Evolutionary conservation across 2,888 invertebrate genomes (phyloP), one percentile per base, ranked within the genome.

Genomic region (Hypercompe scribonia): DNA sequence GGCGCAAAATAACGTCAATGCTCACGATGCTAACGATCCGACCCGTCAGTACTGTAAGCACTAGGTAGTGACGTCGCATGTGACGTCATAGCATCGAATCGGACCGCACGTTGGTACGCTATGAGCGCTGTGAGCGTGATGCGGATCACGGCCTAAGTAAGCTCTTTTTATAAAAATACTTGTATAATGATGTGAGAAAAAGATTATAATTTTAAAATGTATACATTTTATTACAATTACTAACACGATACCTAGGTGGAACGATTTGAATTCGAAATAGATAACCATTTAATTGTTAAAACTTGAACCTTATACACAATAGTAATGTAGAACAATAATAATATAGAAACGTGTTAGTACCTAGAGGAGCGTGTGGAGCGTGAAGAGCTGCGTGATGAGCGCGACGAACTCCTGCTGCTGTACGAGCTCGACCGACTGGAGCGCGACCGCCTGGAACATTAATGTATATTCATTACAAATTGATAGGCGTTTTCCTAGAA

Each of bases 361-460:
- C 95, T 93, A 21, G 95, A 95, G 0, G 96, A 96, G 69, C 96
- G 95, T 1, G 96, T 96, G 21, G 96, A 96, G 33, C 96, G 86
- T 0, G 94, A 94, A 0, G 93, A 89, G 71, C 90, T 91, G 69
- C 94, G 92, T 0, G 93, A 91, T 0, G 94, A 93, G 2, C 94
- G 87, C 0, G 94, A 94, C 21, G 94, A 94, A 73, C 96, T 96
- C 58, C 96, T 93, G 84, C 94, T 96, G 88, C 93, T 95, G 90
- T 96, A 96, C 8, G 97, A 96, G 81, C 96, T 96, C 70, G 94
- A 95, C 10, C 95, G 92, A 68, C 91, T 91, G 15, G 95, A 94
- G 2, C 93, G 92, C 31, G 95, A 94, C 3, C 93, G 89, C 58
- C 94, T 94, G 89, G 0, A 85, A 73, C 15, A 67, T 10, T 63